phyloP scores from a whole-genome alignment of 2,797 vertebrate genomes.

The Silurus aristotelis region DNA sequence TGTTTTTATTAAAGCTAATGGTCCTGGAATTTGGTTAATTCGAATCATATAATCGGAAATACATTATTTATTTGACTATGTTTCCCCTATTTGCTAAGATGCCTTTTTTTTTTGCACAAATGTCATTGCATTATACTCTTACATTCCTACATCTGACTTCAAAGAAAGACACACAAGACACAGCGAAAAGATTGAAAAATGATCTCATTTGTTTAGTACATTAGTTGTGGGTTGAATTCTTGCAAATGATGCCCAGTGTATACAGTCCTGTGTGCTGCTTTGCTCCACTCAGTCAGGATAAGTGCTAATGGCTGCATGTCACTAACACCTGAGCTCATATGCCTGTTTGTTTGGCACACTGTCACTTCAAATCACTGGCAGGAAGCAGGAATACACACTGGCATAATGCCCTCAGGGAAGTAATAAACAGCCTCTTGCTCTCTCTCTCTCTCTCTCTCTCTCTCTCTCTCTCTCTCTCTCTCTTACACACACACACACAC shows the following conservation, averaged over 20 bases:
- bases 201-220: background rate
- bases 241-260: conserved; percentile 5
- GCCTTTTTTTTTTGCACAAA: background rate
- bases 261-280: conserved; percentile 17
- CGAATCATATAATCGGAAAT: background rate
- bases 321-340: conserved; percentile 66
- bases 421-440: conserved; percentile 67
- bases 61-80: background rate
- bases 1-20: background rate
- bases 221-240: background rate
- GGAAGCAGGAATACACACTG: conserved; percentile 68
- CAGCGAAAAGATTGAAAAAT: background rate
- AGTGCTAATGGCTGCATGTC: conserved; percentile 68
- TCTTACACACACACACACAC: background rate
- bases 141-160: no score
- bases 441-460: conserved; percentile 4
- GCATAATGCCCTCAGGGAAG: conserved; percentile 69
- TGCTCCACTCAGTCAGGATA: conserved; percentile 47
- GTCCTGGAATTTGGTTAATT: background rate
- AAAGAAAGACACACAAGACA: background rate
- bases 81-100: background rate
- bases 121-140: background rate
- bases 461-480: conserved; percentile 28
- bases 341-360: conserved; percentile 73
- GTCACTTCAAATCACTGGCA: conserved; percentile 70